Base-by-base conservation (phyloP, 37 sponge, comb jelly and placozoan species). In the Diacarnus erythraeanus region DNA sequence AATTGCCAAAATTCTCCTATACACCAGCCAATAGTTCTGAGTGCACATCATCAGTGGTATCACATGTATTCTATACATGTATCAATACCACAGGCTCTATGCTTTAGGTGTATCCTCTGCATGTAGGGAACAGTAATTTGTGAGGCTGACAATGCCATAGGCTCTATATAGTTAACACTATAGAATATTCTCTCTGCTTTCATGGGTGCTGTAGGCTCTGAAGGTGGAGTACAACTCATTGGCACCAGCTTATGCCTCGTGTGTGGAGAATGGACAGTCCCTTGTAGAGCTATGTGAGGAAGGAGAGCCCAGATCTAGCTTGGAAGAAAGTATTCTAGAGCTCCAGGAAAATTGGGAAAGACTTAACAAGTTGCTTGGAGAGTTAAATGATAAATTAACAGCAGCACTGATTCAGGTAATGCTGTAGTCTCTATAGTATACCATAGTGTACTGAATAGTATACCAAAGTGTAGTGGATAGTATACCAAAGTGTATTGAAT, bases 341-440 rank as follows among this genome's bases (percentile, higher is more conserved):
- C 90, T 89, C 0, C 81, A 84, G 65, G 57, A 59, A 1, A 34
- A 80, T 31, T 89, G 90, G 90, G 77, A 80, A 38, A 69, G 17
- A 35, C 76, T 89, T 2, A 63, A 66, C 10, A 51, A 58, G 0
- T 51, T 70, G 36, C 77, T 86, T 63, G 72, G 73, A 38, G 86
- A 86, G 20, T 17, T 86, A 37, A 74, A 71, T 37, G 41, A 78
- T 67, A 80, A 80, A 33, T 71, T 87, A 25, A 75, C 59, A 35
- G 80, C 70, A 31, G 80, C 80, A 26, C 60, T 80, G 10, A 72
- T 71, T 0, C 76, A 75, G 59, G 76, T 75, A 58, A 20, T 30
- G 67, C 34, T 63, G 31, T 27, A 63, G 64, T 6, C 26, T 63
- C 8, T 20, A 56, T 56, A 56, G 57, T 56, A 56, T 21, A 15